Base-by-base conservation (phyloP, 2,888 invertebrate genomes). In the Dynastes hyllus region DNA sequence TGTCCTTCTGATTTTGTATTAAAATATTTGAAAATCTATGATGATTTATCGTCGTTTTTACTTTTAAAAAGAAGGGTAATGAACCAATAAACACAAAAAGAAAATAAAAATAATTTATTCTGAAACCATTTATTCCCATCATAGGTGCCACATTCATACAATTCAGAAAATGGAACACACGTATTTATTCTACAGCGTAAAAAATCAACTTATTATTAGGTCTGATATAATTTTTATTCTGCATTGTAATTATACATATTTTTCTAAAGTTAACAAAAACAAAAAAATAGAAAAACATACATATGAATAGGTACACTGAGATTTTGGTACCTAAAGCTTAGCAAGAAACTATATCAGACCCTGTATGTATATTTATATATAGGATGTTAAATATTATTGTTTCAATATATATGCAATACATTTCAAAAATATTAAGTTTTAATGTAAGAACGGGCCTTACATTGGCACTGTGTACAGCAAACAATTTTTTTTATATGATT, bases 391-490 rank as follows among this genome's bases (percentile, higher is more conserved):
- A 75, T 75, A 75, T 73, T 73, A 73, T 75, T 75, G 61, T 73
- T 45, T 75, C 61, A 75, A 75, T 75, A 75, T 75, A 75, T 75
- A 75, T 75, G 73, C 73, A 75, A 73, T 73, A 80, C 73, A 65
- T 67, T 80, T 73, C 77, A 79, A 79, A 79, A 79, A 79, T 79
- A 79, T 79, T 79, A 76, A 76, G 69, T 81, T 78, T 76, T 81
- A 82, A 82, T 82, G 81, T 81, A 85, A 83, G 82, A 80, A 76
- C 81, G 78, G 45, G 79, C 81, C 82, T 81, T 81, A 84, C 81
- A 82, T 84, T 84, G 84, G 84, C 84, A 84, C 84, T 83, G 84
- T 82, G 81, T 82, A 82, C 81, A 85, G 82, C 81, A 81, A 82
- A 79, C 76, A 80, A 66, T 79, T 77, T 69, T 45, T 32, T 50